Conservation (phyloP, 2,797 vertebrate species). For the Chrysocyon brachyurus region DNA sequence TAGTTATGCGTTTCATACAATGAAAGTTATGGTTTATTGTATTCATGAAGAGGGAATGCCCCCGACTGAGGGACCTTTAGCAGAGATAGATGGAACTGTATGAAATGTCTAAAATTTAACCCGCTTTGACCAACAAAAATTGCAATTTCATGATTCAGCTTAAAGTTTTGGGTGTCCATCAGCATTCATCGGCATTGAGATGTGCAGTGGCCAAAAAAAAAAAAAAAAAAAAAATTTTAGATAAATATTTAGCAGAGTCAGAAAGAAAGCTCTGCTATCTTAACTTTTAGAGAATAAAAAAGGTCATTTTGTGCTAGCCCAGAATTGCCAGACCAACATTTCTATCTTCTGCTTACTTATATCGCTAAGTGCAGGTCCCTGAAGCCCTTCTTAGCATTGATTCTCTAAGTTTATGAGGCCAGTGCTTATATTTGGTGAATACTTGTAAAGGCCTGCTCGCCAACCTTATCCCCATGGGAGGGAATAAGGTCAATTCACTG, state of each 20-base stretch:
- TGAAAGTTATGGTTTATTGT: neutral
- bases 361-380: neutral
- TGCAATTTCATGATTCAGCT: conserved; percentile 2
- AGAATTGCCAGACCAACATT: neutral
- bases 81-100: neutral
- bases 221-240: neutral
- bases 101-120: neutral
- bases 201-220: neutral
- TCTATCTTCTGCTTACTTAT: conserved; percentile 13
- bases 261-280: neutral
- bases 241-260: neutral
- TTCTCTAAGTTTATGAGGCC: conserved; percentile 14
- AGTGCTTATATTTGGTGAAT: conserved; percentile 34
- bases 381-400: neutral
- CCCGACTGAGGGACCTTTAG: neutral
- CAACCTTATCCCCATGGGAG: neutral
- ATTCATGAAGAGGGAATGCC: neutral
- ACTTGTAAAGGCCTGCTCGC: neutral
- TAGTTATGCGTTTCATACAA: neutral
- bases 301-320: neutral
- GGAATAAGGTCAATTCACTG: conserved; percentile 28
- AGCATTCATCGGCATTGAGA: neutral
- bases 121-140: neutral
- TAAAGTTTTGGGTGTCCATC: conserved; percentile 13
- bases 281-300: neutral